Conservation (phyloP, 2,113 vertebrate genomes). For the Cyprichromis sp. region DNA sequence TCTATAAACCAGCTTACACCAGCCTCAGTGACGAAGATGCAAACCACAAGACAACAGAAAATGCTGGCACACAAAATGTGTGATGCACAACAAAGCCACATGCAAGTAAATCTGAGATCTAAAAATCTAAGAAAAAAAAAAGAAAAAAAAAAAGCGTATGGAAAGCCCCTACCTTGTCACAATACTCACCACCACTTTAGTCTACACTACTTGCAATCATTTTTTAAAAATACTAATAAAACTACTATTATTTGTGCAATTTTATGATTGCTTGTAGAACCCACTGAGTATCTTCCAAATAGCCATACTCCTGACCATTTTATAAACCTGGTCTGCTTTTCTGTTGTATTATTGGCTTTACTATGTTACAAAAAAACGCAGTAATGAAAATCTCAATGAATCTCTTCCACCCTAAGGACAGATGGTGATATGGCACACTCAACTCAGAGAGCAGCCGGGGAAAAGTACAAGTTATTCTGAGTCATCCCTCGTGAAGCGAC, state of each 20-base stretch:
- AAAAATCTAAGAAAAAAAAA: too few species aligned
- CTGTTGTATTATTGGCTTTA: not conserved
- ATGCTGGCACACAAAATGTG: not conserved
- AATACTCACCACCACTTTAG: not conserved
- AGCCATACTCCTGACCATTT: not conserved
- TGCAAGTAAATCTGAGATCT: not conserved
- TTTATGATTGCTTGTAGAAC: not conserved
- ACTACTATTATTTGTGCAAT: not conserved
- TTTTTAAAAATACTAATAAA: not conserved
- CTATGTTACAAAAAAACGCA: not conserved
- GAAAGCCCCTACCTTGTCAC: not conserved
- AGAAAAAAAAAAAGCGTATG: fast-evolving
- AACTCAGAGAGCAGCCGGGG: not conserved
- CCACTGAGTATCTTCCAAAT: not conserved
- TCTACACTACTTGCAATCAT: not conserved
- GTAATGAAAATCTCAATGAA: not conserved
- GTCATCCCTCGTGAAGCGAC: not conserved
- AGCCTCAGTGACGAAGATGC: not conserved
- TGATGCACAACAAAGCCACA: not conserved
- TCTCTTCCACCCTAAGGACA: not conserved
- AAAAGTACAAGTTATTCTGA: not conserved
- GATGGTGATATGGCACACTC: not conserved
- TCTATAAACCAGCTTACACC: not conserved
- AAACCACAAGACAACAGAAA: not conserved
- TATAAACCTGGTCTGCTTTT: not conserved